phyloP scores from a whole-genome alignment of 1,140 invertebrate species.

The Hylaeus volcanicus region DNA sequence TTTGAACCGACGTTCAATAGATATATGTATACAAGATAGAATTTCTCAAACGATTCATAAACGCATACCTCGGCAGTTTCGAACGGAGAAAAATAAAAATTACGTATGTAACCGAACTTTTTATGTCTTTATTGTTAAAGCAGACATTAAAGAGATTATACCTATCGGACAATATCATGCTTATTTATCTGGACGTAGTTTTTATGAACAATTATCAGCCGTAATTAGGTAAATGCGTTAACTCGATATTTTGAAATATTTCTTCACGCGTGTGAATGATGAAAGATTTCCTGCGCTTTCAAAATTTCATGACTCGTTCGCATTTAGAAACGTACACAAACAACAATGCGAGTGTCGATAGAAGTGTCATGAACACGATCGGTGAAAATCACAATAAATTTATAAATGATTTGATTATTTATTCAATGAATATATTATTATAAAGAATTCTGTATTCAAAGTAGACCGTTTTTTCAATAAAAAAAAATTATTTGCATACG shows the following conservation, averaged over 20 bases:
- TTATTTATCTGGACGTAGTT: not conserved
- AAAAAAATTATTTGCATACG: not conserved
- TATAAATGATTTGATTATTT: no score
- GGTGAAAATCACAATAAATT: not conserved
- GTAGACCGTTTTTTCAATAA: not conserved
- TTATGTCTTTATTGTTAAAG: not conserved
- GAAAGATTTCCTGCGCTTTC: not conserved
- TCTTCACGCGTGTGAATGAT: not conserved
- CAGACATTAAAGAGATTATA: not conserved
- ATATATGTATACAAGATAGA: no score
- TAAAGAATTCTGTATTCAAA: not conserved
- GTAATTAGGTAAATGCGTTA: no score
- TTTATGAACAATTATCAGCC: not conserved
- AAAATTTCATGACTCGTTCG: not conserved
- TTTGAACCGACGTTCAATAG: no score
- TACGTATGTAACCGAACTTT: not conserved
- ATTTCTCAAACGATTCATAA: not conserved
- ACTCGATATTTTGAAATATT: slow-evolving; percentile 1
- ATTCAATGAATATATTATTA: no score
- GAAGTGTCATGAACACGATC: no score
- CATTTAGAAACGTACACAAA: no score
- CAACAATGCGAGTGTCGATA: no score
- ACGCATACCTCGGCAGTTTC: not conserved
- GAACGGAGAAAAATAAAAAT: not conserved
- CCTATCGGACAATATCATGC: not conserved